Percentiles rank a stretch among this genome's conserved stretches.
Evolutionary conservation across 2,888 invertebrate genomes (phyloP).

Genomic region (Hoplodrina blanda): DNA sequence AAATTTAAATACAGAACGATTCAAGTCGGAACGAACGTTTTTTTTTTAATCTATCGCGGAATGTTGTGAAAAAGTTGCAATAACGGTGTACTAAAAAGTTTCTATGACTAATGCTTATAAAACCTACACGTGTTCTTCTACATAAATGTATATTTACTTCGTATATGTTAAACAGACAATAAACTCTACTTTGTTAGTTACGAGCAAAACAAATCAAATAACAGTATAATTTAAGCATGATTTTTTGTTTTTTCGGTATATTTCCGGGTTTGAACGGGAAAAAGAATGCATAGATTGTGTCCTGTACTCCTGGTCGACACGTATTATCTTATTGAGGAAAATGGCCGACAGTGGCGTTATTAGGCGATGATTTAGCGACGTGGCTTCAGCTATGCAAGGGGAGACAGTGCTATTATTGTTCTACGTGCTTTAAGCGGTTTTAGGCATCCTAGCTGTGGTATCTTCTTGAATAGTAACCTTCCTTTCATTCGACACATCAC

Average conservation of each 20-base stretch:
- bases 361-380: constrained; percentile 54
- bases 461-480: too few species aligned
- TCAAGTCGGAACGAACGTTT: not conserved
- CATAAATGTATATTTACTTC: constrained; percentile 4
- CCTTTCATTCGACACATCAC: too few species aligned
- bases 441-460: not conserved
- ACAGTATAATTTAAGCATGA: not conserved
- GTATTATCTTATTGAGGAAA: constrained; percentile 59
- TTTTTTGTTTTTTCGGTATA: constrained; percentile 23
- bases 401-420: constrained; percentile 25
- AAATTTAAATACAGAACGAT: not conserved
- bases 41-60: not conserved
- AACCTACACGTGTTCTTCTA: constrained; percentile 36
- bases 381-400: constrained; percentile 45
- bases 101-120: constrained; percentile 33
- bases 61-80: not conserved
- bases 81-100: constrained; percentile 15
- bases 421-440: constrained; percentile 29
- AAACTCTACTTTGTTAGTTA: constrained; percentile 10
- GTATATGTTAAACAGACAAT: constrained; percentile 23
- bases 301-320: constrained; percentile 34
- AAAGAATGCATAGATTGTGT: constrained; percentile 25
- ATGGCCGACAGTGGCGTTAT: constrained; percentile 35
- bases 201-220: constrained; percentile 12
- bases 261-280: constrained; percentile 30